Evolutionary conservation across 2,888 invertebrate species (phyloP).

Genomic region (Notodonta dromedarius): DNA sequence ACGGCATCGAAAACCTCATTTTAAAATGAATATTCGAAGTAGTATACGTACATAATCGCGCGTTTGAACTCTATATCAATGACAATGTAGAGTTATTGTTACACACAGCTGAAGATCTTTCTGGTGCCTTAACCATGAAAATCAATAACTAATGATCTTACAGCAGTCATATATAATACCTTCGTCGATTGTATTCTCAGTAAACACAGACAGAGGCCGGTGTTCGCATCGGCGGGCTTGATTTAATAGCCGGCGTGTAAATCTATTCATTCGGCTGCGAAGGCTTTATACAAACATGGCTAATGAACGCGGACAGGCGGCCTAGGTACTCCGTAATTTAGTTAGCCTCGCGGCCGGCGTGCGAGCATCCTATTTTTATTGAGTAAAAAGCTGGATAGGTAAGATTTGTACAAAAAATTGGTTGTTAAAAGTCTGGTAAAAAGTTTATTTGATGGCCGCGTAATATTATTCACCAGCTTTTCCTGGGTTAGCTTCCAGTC

Average conservation of each 20-base stretch:
- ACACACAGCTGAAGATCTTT: no score
- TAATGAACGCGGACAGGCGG: conserved; percentile 62
- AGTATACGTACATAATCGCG: no score
- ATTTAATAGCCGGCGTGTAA: conserved; percentile 62
- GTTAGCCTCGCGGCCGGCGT: conserved; percentile 61
- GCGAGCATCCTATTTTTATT: conserved; percentile 48
- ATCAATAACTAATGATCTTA: not conserved
- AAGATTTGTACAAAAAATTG: not conserved
- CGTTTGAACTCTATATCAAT: no score
- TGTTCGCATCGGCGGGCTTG: conserved; percentile 50
- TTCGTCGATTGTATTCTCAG: conserved; percentile 31
- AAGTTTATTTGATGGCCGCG: no score
- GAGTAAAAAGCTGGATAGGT: not conserved
- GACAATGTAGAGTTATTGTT: no score
- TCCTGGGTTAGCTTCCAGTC: no score
- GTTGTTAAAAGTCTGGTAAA: no score
- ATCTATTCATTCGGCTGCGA: conserved; percentile 62
- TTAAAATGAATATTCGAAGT: no score
- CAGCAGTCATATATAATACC: not conserved
- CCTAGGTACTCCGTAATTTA: conserved; percentile 52
- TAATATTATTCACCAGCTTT: no score
- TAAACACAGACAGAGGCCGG: conserved; percentile 54
- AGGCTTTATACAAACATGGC: conserved; percentile 68
- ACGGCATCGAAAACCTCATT: no score
- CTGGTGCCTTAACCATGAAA: no score